Percentiles rank a stretch among this genome's conserved stretches.
Evolutionary conservation across 2,797 vertebrate genomes (phyloP).

Genomic region (Chrysocyon brachyurus): DNA sequence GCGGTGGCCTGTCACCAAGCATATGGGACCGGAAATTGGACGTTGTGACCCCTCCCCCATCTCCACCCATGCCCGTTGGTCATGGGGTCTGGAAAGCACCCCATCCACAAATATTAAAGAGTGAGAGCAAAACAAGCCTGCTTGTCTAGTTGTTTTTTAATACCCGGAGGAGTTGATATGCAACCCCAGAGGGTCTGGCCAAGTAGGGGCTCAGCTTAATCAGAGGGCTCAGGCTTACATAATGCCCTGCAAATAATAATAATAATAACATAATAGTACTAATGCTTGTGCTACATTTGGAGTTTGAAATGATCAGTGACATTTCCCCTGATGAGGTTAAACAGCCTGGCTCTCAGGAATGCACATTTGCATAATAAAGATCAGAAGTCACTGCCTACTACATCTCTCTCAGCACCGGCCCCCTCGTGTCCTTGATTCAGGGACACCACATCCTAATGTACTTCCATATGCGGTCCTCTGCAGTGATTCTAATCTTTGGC

Average conservation of each 20-base stretch:
- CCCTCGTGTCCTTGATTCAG: constrained; percentile 79
- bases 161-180: background rate
- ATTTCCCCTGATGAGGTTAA: constrained; percentile 79
- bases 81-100: background rate
- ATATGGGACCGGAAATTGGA: background rate
- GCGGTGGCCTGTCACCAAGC: background rate
- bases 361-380: constrained; percentile 81
- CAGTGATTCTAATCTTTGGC: constrained; percentile 86
- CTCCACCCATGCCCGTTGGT: background rate
- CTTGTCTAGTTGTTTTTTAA: background rate
- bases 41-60: background rate
- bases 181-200: background rate
- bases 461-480: constrained; percentile 12
- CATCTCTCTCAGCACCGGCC: background rate
- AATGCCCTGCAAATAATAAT: constrained; percentile 70
- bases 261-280: constrained; percentile 66
- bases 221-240: constrained; percentile 64
- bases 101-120: background rate
- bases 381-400: constrained; percentile 76
- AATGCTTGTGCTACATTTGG: constrained; percentile 29
- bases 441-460: constrained; percentile 74
- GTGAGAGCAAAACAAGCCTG: background rate
- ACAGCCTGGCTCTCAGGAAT: background rate
- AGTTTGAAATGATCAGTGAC: constrained; percentile 69
- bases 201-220: constrained; percentile 22